These are phyloP conservation scores for Diplazon laetatorius DNA, from an alignment of 2,888 invertebrate species.

Conservation along the genomic window DNA sequence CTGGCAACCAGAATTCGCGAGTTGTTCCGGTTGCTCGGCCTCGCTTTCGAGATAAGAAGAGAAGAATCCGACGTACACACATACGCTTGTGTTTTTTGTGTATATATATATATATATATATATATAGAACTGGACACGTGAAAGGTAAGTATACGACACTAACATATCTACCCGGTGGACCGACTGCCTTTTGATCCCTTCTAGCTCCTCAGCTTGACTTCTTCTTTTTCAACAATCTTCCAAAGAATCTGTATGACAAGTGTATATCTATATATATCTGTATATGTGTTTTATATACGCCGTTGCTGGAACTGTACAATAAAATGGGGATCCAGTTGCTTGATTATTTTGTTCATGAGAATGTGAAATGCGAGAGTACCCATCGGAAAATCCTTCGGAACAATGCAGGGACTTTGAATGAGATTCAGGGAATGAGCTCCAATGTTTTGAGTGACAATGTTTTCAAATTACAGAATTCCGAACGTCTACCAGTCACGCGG, in stretches of 20 bases:
- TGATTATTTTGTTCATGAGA: slow-evolving; percentile 46
- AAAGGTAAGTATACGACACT: slow-evolving; percentile 12
- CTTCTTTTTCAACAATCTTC: not conserved
- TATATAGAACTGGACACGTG: slow-evolving; percentile 34
- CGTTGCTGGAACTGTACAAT: slow-evolving; percentile 18
- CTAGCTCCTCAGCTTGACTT: slow-evolving; percentile 13
- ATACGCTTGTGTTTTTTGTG: not conserved
- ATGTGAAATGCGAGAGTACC: too few relatives aligned
- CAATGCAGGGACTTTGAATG: too few relatives aligned
- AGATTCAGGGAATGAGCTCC: too few relatives aligned
- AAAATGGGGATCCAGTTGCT: slow-evolving; percentile 52
- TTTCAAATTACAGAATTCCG: too few relatives aligned
- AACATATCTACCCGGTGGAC: slow-evolving; percentile 13
- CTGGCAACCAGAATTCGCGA: slow-evolving; percentile 42
- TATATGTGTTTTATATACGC: too few relatives aligned
- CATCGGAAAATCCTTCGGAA: too few relatives aligned
- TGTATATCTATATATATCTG: not conserved
- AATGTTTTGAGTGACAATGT: too few relatives aligned
- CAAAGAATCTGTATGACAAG: too few relatives aligned
- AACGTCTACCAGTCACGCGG: too few relatives aligned
- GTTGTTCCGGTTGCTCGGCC: slow-evolving; percentile 23
- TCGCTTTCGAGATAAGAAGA: slow-evolving; percentile 38
- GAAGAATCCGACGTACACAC: slow-evolving; percentile 45
- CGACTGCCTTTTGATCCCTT: not conserved
- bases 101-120: not conserved